These are phyloP conservation scores for Andrena cerasifolii DNA, from an alignment of 1,140 invertebrate species.

Conservation along the genomic window DNA sequence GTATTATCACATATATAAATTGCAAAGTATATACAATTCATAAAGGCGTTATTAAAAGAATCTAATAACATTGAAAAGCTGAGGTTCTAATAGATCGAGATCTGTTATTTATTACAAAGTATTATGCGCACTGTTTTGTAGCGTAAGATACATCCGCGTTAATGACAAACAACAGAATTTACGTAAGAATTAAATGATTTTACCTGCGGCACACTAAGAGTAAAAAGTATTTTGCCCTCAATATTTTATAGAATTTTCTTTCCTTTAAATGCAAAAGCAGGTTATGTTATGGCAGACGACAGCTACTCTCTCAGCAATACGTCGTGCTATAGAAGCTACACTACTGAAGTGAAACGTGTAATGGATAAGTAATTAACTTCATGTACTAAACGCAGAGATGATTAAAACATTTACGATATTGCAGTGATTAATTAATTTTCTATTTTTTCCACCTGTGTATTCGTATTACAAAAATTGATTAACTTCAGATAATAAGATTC, in stretches of 20 bases:
- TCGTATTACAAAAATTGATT: no score
- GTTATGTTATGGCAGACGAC: constrained; percentile 62
- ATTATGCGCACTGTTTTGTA: neutral
- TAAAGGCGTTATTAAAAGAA: no score
- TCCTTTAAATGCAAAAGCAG: neutral
- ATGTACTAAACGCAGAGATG: no score
- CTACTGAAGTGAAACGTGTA: no score
- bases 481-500: no score
- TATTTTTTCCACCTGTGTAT: no score
- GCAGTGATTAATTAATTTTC: no score
- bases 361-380: no score
- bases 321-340: no score
- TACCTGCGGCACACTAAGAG: neutral
- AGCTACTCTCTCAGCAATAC: neutral
- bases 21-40: neutral
- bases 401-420: no score
- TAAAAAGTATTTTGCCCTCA: neutral
- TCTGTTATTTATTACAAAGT: neutral
- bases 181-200: neutral
- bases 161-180: neutral
- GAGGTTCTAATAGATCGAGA: neutral
- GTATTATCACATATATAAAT: neutral
- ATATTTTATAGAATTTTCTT: constrained; percentile 9
- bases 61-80: neutral
- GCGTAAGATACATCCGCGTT: neutral